Percentiles rank a stretch among this genome's conserved stretches.
phyloP scores from a whole-genome alignment of 2,888 invertebrate genomes.

The Meghimatium bilineatum region DNA sequence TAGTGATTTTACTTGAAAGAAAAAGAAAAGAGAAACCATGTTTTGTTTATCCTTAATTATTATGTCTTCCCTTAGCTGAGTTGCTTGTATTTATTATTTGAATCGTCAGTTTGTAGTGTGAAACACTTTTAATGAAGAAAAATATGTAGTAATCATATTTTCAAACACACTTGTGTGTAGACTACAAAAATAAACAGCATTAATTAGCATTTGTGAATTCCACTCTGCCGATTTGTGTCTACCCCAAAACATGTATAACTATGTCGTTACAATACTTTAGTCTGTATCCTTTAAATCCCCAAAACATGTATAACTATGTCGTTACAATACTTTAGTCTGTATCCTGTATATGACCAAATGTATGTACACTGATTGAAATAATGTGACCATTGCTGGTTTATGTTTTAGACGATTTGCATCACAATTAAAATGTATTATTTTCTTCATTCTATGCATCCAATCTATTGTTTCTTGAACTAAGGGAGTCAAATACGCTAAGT shows the following conservation, averaged over 20 bases:
- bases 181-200: too few relatives aligned
- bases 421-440: neutral
- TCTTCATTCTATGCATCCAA: neutral
- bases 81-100: neutral
- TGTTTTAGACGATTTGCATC: too few relatives aligned
- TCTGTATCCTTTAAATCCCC: neutral
- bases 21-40: neutral
- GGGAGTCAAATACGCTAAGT: neutral
- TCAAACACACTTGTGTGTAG: too few relatives aligned
- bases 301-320: too few relatives aligned
- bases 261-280: neutral
- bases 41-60: neutral
- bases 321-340: neutral
- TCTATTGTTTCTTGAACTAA: neutral
- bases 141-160: too few relatives aligned
- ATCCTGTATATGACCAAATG: neutral
- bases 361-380: neutral
- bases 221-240: too few relatives aligned
- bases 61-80: slow-evolving; percentile 8
- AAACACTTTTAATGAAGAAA: too few relatives aligned
- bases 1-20: neutral
- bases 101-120: neutral
- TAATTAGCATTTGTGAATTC: too few relatives aligned
- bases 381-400: slow-evolving; percentile 8
- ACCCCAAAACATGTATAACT: too few relatives aligned